Percentiles rank a stretch among this genome's conserved stretches.
These are phyloP conservation scores for Drosophila borealis DNA, from an alignment of 2,888 invertebrate genomes.

Conservation along the genomic window DNA sequence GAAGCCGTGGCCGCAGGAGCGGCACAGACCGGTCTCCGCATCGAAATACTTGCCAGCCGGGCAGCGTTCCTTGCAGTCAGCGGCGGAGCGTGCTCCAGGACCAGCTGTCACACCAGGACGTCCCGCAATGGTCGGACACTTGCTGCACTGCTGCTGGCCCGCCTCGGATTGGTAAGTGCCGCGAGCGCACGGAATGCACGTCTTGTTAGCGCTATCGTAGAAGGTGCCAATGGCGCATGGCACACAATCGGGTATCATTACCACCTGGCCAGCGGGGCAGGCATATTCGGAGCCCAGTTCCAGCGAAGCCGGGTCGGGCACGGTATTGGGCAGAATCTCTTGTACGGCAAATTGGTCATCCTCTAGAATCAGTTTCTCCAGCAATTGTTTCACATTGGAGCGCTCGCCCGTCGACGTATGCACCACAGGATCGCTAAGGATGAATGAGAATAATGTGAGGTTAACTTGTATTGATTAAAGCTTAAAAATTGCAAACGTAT, in stretches of 20 bases:
- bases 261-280: conserved; percentile 96
- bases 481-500: neutral
- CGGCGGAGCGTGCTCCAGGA: conserved; percentile 93
- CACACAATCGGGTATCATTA: conserved; percentile 96
- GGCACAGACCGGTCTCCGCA: conserved; percentile 93
- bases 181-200: conserved; percentile 93
- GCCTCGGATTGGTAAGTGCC: conserved; percentile 98
- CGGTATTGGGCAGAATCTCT: conserved; percentile 96
- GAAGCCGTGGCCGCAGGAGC: conserved; percentile 97
- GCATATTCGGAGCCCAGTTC: conserved; percentile 95
- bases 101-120: conserved; percentile 94
- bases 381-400: conserved; percentile 91
- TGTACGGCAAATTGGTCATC: conserved; percentile 97
- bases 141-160: conserved; percentile 94
- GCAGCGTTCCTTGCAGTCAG: conserved; percentile 96
- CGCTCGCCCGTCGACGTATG: conserved; percentile 95
- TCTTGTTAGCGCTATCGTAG: conserved; percentile 90
- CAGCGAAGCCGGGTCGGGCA: conserved; percentile 96
- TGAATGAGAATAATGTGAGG: neutral
- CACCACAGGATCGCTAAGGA: conserved; percentile 93
- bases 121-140: conserved; percentile 96
- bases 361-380: conserved; percentile 96
- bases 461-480: neutral
- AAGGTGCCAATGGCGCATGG: conserved; percentile 96
- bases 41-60: conserved; percentile 97